These are phyloP conservation scores for Chrysogorgia sp. DNA, from an alignment of 92 coral and sea anemone species.

Conservation along the genomic window DNA sequence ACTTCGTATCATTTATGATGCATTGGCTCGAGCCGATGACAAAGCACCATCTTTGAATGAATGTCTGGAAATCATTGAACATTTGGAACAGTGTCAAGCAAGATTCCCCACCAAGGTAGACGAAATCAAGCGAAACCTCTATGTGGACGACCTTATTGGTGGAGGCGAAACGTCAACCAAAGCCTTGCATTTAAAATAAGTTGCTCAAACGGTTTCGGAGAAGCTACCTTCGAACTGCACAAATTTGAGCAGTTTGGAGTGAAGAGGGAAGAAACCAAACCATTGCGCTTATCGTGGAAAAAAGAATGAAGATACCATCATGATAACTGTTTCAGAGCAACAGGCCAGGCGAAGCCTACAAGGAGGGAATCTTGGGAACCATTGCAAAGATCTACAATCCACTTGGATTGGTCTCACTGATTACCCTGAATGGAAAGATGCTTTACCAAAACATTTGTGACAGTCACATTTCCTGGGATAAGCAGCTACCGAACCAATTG, in stretches of 20 bases:
- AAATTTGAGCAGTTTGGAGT: constrained; percentile 19
- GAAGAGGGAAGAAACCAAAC: constrained; percentile 38
- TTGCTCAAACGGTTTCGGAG: too few species aligned
- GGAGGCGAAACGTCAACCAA: not conserved
- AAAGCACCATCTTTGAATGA: constrained; percentile 32
- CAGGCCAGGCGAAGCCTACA: not conserved
- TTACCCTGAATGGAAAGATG: constrained; percentile 21
- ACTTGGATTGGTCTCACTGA: constrained; percentile 42
- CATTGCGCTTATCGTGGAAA: constrained; percentile 30
- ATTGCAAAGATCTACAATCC: constrained; percentile 49
- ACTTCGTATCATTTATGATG: constrained; percentile 26
- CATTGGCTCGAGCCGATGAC: constrained; percentile 39
- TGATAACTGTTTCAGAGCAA: not conserved
- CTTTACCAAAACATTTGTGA: constrained; percentile 34
- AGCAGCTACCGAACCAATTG: not conserved
- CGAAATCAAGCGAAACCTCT: not conserved
- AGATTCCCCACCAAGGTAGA: not conserved
- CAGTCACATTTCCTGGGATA: constrained; percentile 21
- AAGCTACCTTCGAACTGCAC: constrained; percentile 3
- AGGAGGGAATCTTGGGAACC: constrained; percentile 31
- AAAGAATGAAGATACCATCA: constrained; percentile 25
- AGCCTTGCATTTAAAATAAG: too few species aligned
- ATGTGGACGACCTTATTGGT: not conserved
- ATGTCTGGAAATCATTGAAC: constrained; percentile 25
- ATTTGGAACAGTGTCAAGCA: too few species aligned